Percentiles rank a stretch among this genome's conserved stretches.
Conservation (phyloP, 2,113 vertebrate genomes). For the Oxyura jamaicensis region DNA sequence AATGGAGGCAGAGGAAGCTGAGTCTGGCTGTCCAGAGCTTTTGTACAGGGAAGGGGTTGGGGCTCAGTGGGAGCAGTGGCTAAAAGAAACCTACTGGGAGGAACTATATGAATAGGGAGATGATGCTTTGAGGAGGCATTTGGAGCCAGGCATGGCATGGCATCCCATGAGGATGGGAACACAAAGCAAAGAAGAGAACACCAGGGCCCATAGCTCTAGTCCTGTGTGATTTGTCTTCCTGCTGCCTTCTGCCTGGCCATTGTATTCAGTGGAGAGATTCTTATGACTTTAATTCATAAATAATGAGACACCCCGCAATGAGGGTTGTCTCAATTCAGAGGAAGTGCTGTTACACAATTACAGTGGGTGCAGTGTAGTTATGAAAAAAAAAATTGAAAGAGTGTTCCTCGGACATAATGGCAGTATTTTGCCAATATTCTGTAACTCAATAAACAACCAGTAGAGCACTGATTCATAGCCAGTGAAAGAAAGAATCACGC, state of each 20-base stretch:
- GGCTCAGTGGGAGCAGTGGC: background rate
- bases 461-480: background rate
- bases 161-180: background rate
- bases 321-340: background rate
- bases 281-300: background rate
- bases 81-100: background rate
- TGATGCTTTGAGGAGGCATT: background rate
- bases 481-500: background rate
- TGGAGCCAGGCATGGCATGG: background rate
- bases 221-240: background rate
- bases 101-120: background rate
- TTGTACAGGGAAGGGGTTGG: background rate
- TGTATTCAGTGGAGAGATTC: background rate
- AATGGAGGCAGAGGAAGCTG: background rate
- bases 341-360: background rate
- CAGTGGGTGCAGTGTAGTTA: background rate
- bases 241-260: background rate
- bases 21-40: background rate
- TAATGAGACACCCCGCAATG: background rate
- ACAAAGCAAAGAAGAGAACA: background rate
- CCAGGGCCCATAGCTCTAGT: background rate
- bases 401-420: background rate
- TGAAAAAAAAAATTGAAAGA: background rate
- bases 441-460: constrained; percentile 30
- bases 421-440: constrained; percentile 10